Conservation (phyloP, 2,888 invertebrate genomes). For the Petrophora chlorosata region DNA sequence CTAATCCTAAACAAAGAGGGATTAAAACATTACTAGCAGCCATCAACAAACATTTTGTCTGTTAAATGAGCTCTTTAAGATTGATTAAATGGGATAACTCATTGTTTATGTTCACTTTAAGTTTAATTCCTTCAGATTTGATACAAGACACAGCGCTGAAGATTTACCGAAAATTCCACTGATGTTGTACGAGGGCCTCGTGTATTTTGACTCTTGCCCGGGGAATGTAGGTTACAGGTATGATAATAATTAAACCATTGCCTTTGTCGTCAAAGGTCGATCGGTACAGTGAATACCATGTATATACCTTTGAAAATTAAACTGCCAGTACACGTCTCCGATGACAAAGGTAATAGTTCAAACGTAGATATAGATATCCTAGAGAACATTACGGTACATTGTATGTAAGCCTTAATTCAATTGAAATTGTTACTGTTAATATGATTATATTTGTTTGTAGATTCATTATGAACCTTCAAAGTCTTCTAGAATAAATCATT, state of each 20-base stretch:
- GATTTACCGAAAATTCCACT: constrained; percentile 52
- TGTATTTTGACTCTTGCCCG: constrained; percentile 62
- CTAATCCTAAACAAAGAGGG: constrained; percentile 11
- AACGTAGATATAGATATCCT: too few species aligned
- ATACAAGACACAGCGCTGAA: constrained; percentile 43
- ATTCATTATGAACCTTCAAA: too few species aligned
- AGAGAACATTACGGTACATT: too few species aligned
- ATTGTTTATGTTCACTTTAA: constrained; percentile 11
- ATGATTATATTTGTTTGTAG: too few species aligned
- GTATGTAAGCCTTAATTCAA: too few species aligned
- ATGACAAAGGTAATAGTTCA: background rate
- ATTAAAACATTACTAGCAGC: constrained; percentile 10
- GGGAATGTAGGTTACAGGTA: constrained; percentile 59
- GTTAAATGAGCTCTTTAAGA: background rate
- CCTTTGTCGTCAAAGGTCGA: background rate
- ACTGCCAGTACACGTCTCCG: background rate
- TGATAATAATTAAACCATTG: constrained; percentile 2
- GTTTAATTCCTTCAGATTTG: constrained; percentile 49
- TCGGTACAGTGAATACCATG: too few species aligned
- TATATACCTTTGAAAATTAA: too few species aligned
- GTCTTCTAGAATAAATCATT: too few species aligned
- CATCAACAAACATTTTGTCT: constrained; percentile 10
- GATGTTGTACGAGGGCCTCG: constrained; percentile 49
- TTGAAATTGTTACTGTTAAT: too few species aligned
- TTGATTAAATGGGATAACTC: constrained; percentile 9